Percentiles rank a stretch among this genome's conserved stretches.
phyloP scores from a whole-genome alignment of 2,113 vertebrate species.

The Malurus alboscapulatus region DNA sequence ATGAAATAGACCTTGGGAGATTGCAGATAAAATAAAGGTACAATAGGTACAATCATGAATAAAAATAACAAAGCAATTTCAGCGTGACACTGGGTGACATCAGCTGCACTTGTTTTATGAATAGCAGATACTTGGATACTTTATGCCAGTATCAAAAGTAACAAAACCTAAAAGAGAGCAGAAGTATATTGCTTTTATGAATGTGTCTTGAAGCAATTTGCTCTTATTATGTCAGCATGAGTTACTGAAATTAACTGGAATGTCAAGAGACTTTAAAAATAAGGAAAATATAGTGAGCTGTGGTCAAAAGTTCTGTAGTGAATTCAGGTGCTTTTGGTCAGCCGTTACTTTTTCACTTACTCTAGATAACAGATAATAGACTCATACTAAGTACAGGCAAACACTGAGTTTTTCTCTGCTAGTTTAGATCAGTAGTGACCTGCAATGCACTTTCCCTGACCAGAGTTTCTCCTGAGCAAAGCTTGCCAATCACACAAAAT shows the following conservation, averaged over 20 bases:
- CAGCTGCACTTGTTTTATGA: neutral
- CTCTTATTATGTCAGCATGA: neutral
- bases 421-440: neutral
- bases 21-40: neutral
- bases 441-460: neutral
- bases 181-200: neutral
- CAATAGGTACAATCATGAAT: neutral
- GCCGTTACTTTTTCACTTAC: neutral
- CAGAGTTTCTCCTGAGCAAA: neutral
- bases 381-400: neutral
- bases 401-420: neutral
- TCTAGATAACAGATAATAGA: neutral
- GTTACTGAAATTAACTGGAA: neutral
- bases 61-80: neutral
- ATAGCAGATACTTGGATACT: neutral
- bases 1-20: neutral
- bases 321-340: neutral
- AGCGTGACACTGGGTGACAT: neutral
- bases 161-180: neutral
- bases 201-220: neutral
- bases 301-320: neutral
- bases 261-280: neutral
- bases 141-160: neutral
- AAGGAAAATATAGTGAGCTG: neutral
- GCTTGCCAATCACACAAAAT: constrained; percentile 41